Evolutionary conservation across 2,113 vertebrate genomes (phyloP).

Genomic region (Sinocyclocheilus anophthalmus): DNA sequence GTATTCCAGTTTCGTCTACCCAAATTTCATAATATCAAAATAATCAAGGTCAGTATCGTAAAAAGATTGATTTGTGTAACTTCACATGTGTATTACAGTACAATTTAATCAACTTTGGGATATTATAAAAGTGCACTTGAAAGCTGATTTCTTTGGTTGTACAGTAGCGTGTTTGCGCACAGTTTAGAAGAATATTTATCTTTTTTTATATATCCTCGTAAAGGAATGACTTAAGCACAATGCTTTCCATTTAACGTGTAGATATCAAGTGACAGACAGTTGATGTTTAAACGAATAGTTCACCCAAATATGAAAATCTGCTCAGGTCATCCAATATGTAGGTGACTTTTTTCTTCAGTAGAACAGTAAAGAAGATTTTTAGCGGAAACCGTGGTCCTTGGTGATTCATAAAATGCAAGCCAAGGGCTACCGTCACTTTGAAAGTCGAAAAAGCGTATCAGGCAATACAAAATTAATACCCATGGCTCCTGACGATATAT

Average conservation of each 20-base stretch:
- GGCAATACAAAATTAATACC: too few relatives aligned
- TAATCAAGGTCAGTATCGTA: conserved; percentile 59
- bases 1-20: background rate
- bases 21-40: conserved; percentile 54
- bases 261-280: background rate
- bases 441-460: too few relatives aligned
- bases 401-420: background rate
- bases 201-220: background rate
- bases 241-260: background rate
- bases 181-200: background rate
- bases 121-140: conserved; percentile 67
- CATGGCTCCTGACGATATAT: too few relatives aligned
- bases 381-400: background rate
- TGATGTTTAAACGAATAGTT: background rate
- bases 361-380: background rate
- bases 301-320: background rate
- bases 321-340: background rate
- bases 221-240: background rate
- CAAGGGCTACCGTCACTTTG: background rate
- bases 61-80: conserved; percentile 63
- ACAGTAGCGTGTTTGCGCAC: conserved; percentile 5
- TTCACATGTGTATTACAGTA: conserved; percentile 43
- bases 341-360: background rate
- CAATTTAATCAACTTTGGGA: conserved; percentile 66
- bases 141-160: conserved; percentile 65